Evolutionary conservation across 2,888 invertebrate species (phyloP).

Genomic region (Caenorhabditis drosophilae): DNA sequence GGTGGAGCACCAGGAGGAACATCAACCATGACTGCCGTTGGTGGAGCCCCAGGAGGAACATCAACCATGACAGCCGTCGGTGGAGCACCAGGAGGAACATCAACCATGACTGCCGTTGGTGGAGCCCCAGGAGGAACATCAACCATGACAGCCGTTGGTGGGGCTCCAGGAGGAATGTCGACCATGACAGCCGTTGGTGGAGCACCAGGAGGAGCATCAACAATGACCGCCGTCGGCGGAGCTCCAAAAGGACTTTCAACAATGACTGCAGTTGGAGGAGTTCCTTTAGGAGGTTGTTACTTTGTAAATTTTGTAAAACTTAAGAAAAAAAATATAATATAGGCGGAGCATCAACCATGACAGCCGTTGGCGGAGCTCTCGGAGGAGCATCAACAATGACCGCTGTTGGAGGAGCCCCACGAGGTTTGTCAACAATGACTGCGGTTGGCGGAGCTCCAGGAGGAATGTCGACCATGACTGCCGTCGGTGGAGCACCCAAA

Average conservation of each 20-base stretch:
- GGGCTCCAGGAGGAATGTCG: slow-evolving; percentile 25
- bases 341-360: slow-evolving; percentile 22
- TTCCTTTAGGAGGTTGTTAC: slow-evolving; percentile 29
- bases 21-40: slow-evolving; percentile 16
- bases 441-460: slow-evolving; percentile 36
- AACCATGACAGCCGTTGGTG: slow-evolving; percentile 54
- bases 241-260: slow-evolving; percentile 45
- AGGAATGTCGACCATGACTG: slow-evolving; percentile 7
- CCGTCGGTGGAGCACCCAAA: slow-evolving; percentile 10
- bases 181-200: too few species aligned
- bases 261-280: slow-evolving; percentile 51
- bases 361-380: slow-evolving; percentile 25
- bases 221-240: slow-evolving; percentile 54
- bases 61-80: slow-evolving; percentile 36
- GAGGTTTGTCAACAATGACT: slow-evolving; percentile 45
- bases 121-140: slow-evolving; percentile 41
- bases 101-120: slow-evolving; percentile 48
- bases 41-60: slow-evolving; percentile 12
- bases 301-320: too few species aligned
- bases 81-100: slow-evolving; percentile 19
- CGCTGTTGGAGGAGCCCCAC: slow-evolving; percentile 39
- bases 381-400: slow-evolving; percentile 40
- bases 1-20: slow-evolving; percentile 40
- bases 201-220: slow-evolving; percentile 26
- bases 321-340: too few species aligned